A percentile compares a stretch with the other conserved stretches of the same genome.
Evolutionary conservation across 2,113 vertebrate genomes (phyloP).

Genomic region (Corythoichthys haematopterus): DNA sequence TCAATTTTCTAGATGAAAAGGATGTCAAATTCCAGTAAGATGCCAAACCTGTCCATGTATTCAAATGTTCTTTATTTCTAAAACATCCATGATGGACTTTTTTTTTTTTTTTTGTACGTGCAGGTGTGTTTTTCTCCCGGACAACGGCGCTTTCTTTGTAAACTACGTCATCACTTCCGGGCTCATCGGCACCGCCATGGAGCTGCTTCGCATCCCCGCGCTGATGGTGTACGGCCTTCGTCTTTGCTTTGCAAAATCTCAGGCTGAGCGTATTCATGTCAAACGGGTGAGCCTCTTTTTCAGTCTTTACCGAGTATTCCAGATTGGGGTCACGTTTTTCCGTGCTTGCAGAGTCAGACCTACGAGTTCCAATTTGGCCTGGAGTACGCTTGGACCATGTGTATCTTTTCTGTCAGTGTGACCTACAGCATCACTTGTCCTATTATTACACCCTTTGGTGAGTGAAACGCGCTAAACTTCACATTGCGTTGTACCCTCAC

Average conservation of each 20-base stretch:
- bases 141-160: slow-evolving; percentile 94
- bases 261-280: slow-evolving; percentile 87
- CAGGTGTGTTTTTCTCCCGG: slow-evolving; percentile 94
- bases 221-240: slow-evolving; percentile 81
- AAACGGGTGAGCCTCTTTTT: slow-evolving; percentile 74
- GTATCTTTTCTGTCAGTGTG: slow-evolving; percentile 90
- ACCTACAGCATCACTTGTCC: slow-evolving; percentile 96
- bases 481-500: background rate
- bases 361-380: slow-evolving; percentile 94
- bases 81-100: background rate
- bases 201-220: slow-evolving; percentile 84
- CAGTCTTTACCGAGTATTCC: background rate
- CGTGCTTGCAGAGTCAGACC: slow-evolving; percentile 80
- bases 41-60: background rate
- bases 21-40: slow-evolving; percentile 91
- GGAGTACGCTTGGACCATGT: slow-evolving; percentile 95
- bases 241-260: slow-evolving; percentile 88
- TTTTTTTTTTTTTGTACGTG: background rate
- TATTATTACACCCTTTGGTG: slow-evolving; percentile 91
- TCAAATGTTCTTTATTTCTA: background rate
- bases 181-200: slow-evolving; percentile 87
- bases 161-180: slow-evolving; percentile 93
- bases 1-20: slow-evolving; percentile 82
- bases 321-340: background rate
- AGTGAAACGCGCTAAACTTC: slow-evolving; percentile 50